Percentiles rank a stretch among this genome's conserved stretches.
Conservation (phyloP, 2,113 vertebrate species). For the Gobius niger region DNA sequence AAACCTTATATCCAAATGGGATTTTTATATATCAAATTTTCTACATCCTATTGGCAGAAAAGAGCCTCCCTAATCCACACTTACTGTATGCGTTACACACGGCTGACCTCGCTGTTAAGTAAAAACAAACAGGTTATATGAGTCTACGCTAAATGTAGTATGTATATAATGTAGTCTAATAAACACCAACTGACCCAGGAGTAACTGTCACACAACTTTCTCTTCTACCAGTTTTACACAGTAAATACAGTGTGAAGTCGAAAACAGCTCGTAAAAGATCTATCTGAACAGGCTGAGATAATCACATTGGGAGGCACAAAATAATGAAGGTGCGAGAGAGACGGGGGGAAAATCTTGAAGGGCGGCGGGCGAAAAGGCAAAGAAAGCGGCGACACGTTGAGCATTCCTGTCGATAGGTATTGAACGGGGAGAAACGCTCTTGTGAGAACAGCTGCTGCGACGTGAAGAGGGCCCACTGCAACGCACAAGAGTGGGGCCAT, state of each 20-base stretch:
- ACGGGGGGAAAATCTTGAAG: conserved; percentile 1
- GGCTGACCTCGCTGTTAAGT: conserved; percentile 6
- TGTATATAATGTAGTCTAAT: not conserved
- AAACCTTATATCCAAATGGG: not conserved
- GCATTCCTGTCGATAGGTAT: conserved; percentile 48
- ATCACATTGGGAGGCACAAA: conserved; percentile 27
- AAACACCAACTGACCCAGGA: not conserved
- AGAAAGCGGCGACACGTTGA: conserved; percentile 35
- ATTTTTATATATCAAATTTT: not conserved
- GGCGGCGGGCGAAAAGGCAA: conserved; percentile 6
- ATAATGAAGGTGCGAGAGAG: conserved; percentile 2
- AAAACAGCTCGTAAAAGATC: conserved; percentile 28
- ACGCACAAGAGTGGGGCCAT: conserved; percentile 44
- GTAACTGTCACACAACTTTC: not conserved
- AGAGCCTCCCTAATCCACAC: not conserved
- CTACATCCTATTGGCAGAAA: not conserved
- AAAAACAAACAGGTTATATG: not conserved
- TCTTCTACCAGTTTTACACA: conserved; percentile 5
- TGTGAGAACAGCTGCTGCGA: conserved; percentile 43
- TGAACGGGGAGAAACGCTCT: conserved; percentile 41
- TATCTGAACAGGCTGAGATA: conserved; percentile 13
- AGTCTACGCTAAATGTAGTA: conserved; percentile 8
- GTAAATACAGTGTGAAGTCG: conserved; percentile 20
- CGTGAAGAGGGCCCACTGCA: conserved; percentile 41
- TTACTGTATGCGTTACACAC: not conserved